Percentiles rank a stretch among this genome's conserved stretches.
phyloP scores from a whole-genome alignment of 2,797 vertebrate genomes.

The Neostethus bicornis region DNA sequence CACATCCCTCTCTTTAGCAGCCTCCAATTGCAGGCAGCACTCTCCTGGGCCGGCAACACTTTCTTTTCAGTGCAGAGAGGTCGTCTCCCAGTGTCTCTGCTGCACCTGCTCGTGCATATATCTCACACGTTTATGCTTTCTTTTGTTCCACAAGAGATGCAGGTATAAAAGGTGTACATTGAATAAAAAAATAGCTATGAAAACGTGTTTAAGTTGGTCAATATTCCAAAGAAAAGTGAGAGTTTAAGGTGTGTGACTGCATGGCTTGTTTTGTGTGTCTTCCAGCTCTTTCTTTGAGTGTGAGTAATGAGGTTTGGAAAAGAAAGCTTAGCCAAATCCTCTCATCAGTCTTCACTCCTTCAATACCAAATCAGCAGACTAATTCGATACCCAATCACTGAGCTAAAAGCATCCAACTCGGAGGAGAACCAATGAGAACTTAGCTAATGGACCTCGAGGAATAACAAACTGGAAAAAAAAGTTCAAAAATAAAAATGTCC shows the following conservation, averaged over 20 bases:
- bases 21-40: slow-evolving; percentile 54
- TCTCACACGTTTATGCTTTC: slow-evolving; percentile 39
- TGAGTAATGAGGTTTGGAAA: slow-evolving; percentile 78
- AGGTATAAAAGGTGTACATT: slow-evolving; percentile 32
- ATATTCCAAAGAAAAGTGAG: slow-evolving; percentile 30
- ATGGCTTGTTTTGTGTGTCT: slow-evolving; percentile 26
- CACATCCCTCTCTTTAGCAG: slow-evolving; percentile 67
- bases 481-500: slow-evolving; percentile 48
- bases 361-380: slow-evolving; percentile 78
- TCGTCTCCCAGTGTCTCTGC: slow-evolving; percentile 46
- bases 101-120: slow-evolving; percentile 34
- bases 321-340: slow-evolving; percentile 77
- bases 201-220: slow-evolving; percentile 40
- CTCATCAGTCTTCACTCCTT: slow-evolving; percentile 78
- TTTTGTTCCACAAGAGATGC: slow-evolving; percentile 30
- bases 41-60: slow-evolving; percentile 59
- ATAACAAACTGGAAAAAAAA: slow-evolving; percentile 53
- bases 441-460: slow-evolving; percentile 54
- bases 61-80: slow-evolving; percentile 55
- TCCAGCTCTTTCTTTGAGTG: slow-evolving; percentile 59
- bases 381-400: slow-evolving; percentile 79
- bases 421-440: slow-evolving; percentile 65
- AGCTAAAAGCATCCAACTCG: slow-evolving; percentile 69
- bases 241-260: slow-evolving; percentile 28
- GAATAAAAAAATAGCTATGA: slow-evolving; percentile 17